phyloP scores from a whole-genome alignment of 2,113 vertebrate genomes.

The Ailurus styani region DNA sequence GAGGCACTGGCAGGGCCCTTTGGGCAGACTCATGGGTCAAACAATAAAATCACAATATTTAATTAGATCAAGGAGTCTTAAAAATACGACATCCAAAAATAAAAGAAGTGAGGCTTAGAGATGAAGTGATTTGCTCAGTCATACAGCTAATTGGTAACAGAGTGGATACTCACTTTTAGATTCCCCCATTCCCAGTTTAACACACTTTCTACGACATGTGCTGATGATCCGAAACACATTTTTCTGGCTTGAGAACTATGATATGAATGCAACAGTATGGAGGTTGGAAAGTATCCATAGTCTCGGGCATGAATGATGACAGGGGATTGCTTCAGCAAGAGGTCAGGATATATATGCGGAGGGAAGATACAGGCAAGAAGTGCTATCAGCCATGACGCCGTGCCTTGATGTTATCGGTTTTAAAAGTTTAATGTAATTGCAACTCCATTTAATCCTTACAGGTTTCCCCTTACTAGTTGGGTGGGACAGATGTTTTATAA shows the following conservation, averaged over 20 bases:
- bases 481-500: neutral
- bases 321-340: neutral
- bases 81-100: neutral
- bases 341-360: rapidly evolving
- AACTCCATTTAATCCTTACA: neutral
- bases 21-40: neutral
- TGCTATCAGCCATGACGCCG: rapidly evolving
- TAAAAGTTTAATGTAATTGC: neutral
- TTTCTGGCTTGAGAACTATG: neutral
- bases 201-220: neutral
- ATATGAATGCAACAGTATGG: neutral
- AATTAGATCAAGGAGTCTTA: neutral
- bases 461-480: neutral
- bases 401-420: neutral
- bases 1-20: neutral
- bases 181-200: neutral
- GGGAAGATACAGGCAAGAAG: neutral
- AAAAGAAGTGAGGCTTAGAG: neutral
- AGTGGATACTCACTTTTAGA: neutral
- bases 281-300: neutral
- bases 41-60: neutral
- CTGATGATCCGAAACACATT: neutral
- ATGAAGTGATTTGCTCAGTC: neutral
- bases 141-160: neutral
- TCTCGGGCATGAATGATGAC: rapidly evolving